Conservation (phyloP, 2,113 vertebrate species). For the Phrynocephalus versicolor region DNA sequence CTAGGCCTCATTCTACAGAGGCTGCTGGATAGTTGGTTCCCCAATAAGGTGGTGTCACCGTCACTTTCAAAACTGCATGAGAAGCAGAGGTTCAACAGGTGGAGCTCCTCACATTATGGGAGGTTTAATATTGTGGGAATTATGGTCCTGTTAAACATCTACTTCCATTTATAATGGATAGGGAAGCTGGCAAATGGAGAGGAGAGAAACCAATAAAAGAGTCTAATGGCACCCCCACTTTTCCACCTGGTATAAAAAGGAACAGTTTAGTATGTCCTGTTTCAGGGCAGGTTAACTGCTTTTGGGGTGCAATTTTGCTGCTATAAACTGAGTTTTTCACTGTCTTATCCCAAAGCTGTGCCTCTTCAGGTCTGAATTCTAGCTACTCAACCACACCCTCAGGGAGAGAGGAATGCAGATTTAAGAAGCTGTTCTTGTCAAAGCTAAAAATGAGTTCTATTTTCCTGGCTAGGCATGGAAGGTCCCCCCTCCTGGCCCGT, state of each 20-base stretch:
- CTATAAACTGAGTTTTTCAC: not conserved
- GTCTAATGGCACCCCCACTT: not conserved
- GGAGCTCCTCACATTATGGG: not conserved
- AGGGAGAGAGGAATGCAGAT: conserved; percentile 19
- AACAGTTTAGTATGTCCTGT: too few species aligned
- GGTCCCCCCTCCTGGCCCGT: not conserved
- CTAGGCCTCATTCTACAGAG: not conserved
- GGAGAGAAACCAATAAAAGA: not conserved
- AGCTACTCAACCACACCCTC: not conserved
- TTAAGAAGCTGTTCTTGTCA: not conserved
- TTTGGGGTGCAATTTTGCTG: not conserved
- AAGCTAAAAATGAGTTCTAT: conserved; percentile 5
- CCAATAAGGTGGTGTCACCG: not conserved
- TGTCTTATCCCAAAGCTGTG: conserved; percentile 15
- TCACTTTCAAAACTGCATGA: not conserved
- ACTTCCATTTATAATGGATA: not conserved
- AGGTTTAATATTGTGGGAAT: not conserved
- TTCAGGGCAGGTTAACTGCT: not conserved
- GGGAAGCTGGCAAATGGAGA: too few species aligned
- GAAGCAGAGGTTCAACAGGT: not conserved
- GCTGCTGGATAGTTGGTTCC: not conserved
- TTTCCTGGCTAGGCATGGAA: conserved; percentile 23
- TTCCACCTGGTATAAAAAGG: not conserved
- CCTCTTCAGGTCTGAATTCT: not conserved
- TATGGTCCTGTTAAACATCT: not conserved